A percentile compares a stretch with the other conserved stretches of the same genome.
phyloP scores from a whole-genome alignment of 2,797 vertebrate species.

The Sylvia borin region DNA sequence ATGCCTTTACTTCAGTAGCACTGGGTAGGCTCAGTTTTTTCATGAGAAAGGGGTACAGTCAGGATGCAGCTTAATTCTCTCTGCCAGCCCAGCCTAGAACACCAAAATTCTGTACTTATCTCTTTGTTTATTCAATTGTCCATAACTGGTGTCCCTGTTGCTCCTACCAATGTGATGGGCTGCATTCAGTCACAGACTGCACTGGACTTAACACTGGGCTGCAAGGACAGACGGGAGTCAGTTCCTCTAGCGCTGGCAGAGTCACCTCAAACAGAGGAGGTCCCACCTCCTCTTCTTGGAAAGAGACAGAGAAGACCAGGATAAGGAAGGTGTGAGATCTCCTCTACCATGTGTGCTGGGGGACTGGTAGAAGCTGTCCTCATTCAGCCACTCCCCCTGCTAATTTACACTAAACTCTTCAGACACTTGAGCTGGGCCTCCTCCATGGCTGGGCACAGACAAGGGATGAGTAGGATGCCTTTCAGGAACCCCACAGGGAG shows the following conservation, averaged over 20 bases:
- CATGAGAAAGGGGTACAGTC: neutral
- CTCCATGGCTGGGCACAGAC: neutral
- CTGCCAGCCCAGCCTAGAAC: neutral
- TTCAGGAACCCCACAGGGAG: accelerated
- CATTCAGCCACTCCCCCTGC: neutral
- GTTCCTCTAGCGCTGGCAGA: neutral
- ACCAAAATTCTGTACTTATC: neutral
- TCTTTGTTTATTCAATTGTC: neutral
- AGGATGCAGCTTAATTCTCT: neutral
- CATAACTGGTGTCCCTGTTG: neutral
- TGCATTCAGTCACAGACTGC: neutral
- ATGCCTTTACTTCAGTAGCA: neutral
- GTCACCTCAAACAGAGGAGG: no score
- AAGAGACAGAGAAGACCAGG: neutral
- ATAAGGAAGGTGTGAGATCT: neutral
- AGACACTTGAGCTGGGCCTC: neutral
- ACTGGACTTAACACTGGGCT: neutral
- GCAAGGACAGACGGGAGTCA: neutral
- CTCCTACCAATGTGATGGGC: neutral
- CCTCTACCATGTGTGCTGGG: neutral
- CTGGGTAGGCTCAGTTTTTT: neutral
- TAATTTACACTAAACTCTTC: neutral
- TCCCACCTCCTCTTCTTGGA: neutral
- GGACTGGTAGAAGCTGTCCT: neutral
- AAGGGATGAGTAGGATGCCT: accelerated